Conservation (phyloP, 2,113 vertebrate genomes). For the Jacana jacana region DNA sequence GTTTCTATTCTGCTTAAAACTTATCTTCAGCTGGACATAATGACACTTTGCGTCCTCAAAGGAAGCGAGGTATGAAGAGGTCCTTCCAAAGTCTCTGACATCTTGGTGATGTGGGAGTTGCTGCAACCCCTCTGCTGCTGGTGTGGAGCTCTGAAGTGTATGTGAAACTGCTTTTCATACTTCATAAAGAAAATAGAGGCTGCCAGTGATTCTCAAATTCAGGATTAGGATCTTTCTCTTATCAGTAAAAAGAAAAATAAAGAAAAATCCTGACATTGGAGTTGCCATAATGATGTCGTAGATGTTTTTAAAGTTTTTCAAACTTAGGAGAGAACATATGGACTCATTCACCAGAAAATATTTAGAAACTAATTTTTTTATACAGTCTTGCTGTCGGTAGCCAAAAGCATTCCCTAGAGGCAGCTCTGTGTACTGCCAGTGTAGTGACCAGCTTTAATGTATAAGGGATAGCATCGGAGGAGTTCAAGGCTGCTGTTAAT, state of each 20-base stretch:
- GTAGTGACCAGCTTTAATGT: background rate
- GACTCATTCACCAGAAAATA: background rate
- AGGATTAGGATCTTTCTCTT: background rate
- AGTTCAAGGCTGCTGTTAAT: background rate
- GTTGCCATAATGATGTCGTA: accelerated
- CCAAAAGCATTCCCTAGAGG: background rate
- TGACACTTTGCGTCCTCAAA: background rate
- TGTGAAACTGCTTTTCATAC: background rate
- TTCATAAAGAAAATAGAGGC: background rate
- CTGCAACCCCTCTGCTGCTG: background rate
- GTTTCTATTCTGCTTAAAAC: background rate
- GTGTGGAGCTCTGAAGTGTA: background rate
- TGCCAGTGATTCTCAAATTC: background rate
- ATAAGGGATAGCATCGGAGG: background rate
- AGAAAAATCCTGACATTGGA: background rate
- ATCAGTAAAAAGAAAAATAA: background rate
- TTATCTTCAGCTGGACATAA: background rate
- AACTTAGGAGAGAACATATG: background rate
- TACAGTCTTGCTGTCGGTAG: background rate
- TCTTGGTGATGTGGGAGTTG: accelerated
- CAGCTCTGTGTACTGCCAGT: background rate
- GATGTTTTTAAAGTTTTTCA: background rate
- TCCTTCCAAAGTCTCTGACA: background rate
- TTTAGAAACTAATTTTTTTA: background rate
- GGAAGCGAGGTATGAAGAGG: background rate